These are phyloP conservation scores for Nyctereutes procyonoides DNA, from an alignment of 2,113 vertebrate species.

Conservation along the genomic window DNA sequence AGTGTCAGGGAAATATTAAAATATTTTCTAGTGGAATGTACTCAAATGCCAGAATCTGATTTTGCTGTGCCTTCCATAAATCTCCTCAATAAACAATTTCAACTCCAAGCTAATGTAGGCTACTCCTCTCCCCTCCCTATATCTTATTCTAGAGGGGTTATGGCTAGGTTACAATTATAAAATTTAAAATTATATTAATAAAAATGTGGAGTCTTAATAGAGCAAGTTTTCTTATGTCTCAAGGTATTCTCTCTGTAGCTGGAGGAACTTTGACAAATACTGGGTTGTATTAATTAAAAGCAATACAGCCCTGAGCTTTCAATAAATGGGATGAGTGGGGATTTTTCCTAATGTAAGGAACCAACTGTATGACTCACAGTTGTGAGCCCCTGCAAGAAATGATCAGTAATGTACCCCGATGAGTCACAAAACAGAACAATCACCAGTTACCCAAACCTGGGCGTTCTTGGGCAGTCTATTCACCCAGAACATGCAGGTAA, in stretches of 20 bases:
- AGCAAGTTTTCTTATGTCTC: slow-evolving; percentile 7
- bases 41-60: slow-evolving; percentile 30
- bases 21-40: not conserved
- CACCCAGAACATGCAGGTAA: not conserved
- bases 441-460: not conserved
- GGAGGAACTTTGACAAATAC: not conserved
- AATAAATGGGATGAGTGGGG: not conserved
- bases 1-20: slow-evolving; percentile 24
- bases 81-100: slow-evolving; percentile 16
- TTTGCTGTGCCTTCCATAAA: slow-evolving; percentile 16
- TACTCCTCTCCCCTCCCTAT: not conserved
- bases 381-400: not conserved
- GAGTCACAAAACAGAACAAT: slow-evolving; percentile 26
- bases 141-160: not conserved
- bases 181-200: slow-evolving; percentile 52
- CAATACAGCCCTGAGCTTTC: not conserved
- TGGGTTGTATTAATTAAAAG: slow-evolving; percentile 51
- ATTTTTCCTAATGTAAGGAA: not conserved
- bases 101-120: not conserved
- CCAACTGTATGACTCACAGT: not conserved
- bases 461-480: not conserved
- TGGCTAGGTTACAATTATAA: not conserved
- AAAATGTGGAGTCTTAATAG: slow-evolving; percentile 34
- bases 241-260: not conserved
- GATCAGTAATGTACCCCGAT: not conserved